Percentiles rank a stretch among this genome's conserved stretches.
Evolutionary conservation across 2,888 invertebrate genomes (phyloP).

Genomic region (Myopa tessellatipennis): DNA sequence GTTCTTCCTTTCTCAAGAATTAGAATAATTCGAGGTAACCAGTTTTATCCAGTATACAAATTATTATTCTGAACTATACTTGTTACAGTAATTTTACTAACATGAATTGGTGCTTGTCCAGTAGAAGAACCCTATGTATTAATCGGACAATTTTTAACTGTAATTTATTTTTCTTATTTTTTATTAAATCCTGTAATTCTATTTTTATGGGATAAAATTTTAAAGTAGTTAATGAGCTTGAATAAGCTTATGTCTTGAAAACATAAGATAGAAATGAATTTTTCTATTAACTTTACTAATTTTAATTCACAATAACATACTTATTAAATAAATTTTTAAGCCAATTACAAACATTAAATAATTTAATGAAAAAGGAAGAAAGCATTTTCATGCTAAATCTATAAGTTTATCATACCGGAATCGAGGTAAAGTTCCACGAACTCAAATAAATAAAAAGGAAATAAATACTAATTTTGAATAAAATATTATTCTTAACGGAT

Average conservation of each 20-base stretch:
- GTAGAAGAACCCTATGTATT: conserved; percentile 76
- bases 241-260: conserved; percentile 78
- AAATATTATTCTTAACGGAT: conserved; percentile 58
- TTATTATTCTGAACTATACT: too few relatives aligned
- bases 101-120: too few relatives aligned
- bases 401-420: conserved; percentile 83
- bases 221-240: conserved; percentile 74
- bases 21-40: too few relatives aligned
- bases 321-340: too few relatives aligned
- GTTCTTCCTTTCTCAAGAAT: too few relatives aligned
- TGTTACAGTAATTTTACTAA: too few relatives aligned
- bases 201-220: conserved; percentile 71
- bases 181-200: conserved; percentile 52
- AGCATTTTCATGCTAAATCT: conserved; percentile 69
- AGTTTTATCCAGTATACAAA: conserved; percentile 68
- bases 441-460: conserved; percentile 75
- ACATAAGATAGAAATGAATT: conserved; percentile 69
- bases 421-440: conserved; percentile 76
- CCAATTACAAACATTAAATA: too few relatives aligned
- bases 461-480: conserved; percentile 72
- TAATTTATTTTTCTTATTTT: conserved; percentile 73
- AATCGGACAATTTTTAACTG: conserved; percentile 73
- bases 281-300: too few relatives aligned
- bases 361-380: too few relatives aligned
- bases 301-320: too few relatives aligned